A percentile compares a stretch with the other conserved stretches of the same genome.
Conservation (phyloP, 2,888 invertebrate genomes). For the Megastigmus dorsalis region DNA sequence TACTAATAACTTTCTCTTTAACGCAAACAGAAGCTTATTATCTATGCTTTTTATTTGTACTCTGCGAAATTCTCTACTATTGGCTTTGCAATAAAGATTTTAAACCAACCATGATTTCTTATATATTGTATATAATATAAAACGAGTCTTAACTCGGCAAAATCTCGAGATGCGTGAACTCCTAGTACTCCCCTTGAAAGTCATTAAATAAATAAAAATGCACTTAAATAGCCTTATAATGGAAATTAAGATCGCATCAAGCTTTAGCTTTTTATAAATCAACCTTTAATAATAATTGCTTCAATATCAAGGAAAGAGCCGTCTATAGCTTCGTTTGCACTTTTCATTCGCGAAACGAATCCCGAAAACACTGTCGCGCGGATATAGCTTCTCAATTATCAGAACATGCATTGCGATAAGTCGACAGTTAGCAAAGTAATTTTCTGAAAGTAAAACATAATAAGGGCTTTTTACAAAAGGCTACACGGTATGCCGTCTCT, state of each 20-base stretch:
- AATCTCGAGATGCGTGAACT: no score
- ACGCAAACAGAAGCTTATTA: no score
- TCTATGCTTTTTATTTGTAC: no score
- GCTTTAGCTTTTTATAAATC: not conserved
- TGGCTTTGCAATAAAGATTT: no score
- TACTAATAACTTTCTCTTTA: no score
- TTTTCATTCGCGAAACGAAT: not conserved
- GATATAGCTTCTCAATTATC: constrained; percentile 25
- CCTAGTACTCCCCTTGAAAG: no score
- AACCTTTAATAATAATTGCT: not conserved
- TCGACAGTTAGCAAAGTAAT: constrained; percentile 38
- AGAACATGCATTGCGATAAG: constrained; percentile 4
- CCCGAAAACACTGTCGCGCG: not conserved
- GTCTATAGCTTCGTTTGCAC: not conserved
- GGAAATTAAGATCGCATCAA: not conserved
- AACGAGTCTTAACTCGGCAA: no score
- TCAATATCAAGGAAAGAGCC: constrained; percentile 17
- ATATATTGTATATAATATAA: no score
- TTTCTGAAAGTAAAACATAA: constrained; percentile 42
- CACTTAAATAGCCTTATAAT: no score
- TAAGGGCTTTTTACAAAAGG: constrained; percentile 32
- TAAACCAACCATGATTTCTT: no score
- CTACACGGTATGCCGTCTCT: not conserved
- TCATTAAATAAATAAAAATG: no score
- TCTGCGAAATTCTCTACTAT: no score